Evolutionary conservation across 2,113 vertebrate species (phyloP), one percentile per base, ranked within the genome.

Genomic region (Percopsis transmontana): DNA sequence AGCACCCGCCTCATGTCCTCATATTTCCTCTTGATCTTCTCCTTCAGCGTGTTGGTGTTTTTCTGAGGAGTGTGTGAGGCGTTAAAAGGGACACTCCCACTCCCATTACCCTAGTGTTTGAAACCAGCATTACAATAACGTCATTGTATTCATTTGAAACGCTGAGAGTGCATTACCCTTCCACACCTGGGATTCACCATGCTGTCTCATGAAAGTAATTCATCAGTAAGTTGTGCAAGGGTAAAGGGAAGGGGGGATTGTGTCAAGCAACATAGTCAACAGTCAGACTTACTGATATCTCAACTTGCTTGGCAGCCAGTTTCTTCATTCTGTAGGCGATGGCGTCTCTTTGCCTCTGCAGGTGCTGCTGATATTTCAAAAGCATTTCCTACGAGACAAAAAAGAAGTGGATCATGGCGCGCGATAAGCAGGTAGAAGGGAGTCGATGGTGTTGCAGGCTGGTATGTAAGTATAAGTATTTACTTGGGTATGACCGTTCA

Each of bases 21-120:
- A 1, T 90, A 84, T 59, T 86, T 90, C 58, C 75, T 81, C 42
- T 41, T 83, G 23, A 89, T 85, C 68, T 81, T 83, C 50, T 89
- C 77, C 67, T 87, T 91, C 44, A 83, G 24, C 6, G 48, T 0
- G 2, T 75, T 40, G 5, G 74, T 81, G 55, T 87, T 87, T 68
- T 79, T 79, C 88, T 91, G 23, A 55, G 5, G 40, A 19, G 15
- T 1, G 10, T 15, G 13, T 27, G 10, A 6, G 18, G 14, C 45
- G 27, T 19, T 51, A 13, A 14, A 15, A 5, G 33, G 13, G 23
- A 15, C 21, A 33, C 2, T n/a, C n/a, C n/a, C n/a, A n/a, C n/a
- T n/a, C n/a, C n/a, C n/a, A n/a, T n/a, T n/a, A n/a, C n/a, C n/a
- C n/a, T n/a, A n/a, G n/a, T n/a, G n/a, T n/a, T n/a, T n/a, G n/a